Percentiles rank a stretch among this genome's conserved stretches.
Evolutionary conservation across 2,888 invertebrate species (phyloP).

Genomic region (Trissoscelio sp.): DNA sequence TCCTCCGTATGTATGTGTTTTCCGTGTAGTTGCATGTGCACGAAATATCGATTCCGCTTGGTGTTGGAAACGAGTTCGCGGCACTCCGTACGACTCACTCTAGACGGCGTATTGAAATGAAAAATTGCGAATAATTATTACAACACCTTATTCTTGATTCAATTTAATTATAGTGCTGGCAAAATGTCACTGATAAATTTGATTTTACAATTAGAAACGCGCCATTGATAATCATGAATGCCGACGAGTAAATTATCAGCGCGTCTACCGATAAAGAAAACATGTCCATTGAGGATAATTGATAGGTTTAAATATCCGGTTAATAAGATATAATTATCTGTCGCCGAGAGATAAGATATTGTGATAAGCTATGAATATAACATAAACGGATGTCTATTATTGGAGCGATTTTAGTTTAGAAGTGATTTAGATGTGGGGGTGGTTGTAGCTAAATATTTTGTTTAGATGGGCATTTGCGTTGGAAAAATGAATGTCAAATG

Average conservation of each 20-base stretch:
- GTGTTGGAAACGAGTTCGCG: constrained; percentile 37
- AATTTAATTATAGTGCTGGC: not conserved
- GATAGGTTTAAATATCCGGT: constrained; percentile 2
- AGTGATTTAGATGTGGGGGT: no score
- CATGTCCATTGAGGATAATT: not conserved
- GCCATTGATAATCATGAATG: not conserved
- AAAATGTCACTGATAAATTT: not conserved
- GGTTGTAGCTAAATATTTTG: no score
- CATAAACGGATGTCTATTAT: no score
- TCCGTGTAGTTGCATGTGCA: constrained; percentile 31
- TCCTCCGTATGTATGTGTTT: constrained; percentile 57
- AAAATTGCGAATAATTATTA: not conserved
- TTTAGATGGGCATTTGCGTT: no score
- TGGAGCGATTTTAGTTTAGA: no score
- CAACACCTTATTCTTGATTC: not conserved
- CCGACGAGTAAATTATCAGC: not conserved
- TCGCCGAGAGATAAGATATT: not conserved
- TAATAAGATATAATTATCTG: constrained; percentile 2
- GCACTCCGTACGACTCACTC: not conserved
- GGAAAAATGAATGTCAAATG: no score
- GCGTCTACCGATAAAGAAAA: not conserved
- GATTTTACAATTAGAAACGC: not conserved
- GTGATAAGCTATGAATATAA: no score
- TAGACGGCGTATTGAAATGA: not conserved
- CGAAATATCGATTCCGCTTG: constrained; percentile 72